Conservation (phyloP, 2,797 vertebrate genomes). For the Linurgus olivaceus region DNA sequence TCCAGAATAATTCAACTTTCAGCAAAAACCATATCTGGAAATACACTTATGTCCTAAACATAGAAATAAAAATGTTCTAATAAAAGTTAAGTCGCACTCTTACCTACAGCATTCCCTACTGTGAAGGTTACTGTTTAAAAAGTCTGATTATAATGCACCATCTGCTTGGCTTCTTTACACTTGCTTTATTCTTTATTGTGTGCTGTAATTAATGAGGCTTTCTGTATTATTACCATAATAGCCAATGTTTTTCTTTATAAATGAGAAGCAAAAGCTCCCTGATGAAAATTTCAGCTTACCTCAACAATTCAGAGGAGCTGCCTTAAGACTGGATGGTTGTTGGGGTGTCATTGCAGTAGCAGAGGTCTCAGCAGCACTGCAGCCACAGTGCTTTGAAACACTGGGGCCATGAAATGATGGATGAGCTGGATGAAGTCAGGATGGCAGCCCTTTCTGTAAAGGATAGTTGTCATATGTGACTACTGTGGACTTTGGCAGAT, state of each 20-base stretch:
- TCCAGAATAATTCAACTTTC: constrained; percentile 15
- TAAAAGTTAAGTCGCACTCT: constrained; percentile 52
- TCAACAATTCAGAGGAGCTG: constrained; percentile 1
- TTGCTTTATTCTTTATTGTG: constrained; percentile 6
- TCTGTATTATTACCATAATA: constrained; percentile 46
- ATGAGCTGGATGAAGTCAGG: neutral
- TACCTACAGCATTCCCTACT: constrained; percentile 53
- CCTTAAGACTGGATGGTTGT: neutral
- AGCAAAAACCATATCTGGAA: constrained; percentile 13
- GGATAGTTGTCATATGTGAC: neutral
- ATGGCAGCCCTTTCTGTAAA: neutral
- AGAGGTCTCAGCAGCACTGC: neutral
- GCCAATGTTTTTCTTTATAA: constrained; percentile 52
- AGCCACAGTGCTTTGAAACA: neutral
- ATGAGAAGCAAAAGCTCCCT: constrained; percentile 32
- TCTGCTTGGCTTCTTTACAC: constrained; percentile 57
- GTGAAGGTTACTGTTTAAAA: constrained; percentile 64
- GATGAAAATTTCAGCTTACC: constrained; percentile 33
- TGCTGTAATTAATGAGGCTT: constrained; percentile 66
- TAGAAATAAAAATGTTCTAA: constrained; percentile 39
- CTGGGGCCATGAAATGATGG: neutral
- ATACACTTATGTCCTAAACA: constrained; percentile 1
- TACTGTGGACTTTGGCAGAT: neutral
- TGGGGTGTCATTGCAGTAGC: neutral
- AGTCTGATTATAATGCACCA: constrained; percentile 57